A percentile compares a stretch with the other conserved stretches of the same genome.
These are phyloP conservation scores for Nephrocerus scutellatus DNA, from an alignment of 2,888 invertebrate species.

Conservation along the genomic window DNA sequence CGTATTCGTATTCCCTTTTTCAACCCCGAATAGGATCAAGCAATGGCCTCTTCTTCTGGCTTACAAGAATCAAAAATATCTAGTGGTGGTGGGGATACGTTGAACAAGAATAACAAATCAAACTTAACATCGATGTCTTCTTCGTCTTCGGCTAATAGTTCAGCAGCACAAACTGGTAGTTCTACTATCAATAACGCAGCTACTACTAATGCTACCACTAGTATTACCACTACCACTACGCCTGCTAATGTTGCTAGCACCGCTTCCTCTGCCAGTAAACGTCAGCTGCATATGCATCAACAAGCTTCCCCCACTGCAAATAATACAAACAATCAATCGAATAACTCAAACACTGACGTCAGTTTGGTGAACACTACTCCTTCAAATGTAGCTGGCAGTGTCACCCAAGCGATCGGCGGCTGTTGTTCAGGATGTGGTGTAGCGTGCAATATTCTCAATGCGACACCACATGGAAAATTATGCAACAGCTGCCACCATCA, in stretches of 20 bases:
- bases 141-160: constrained; percentile 20
- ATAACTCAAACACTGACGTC: constrained; percentile 20
- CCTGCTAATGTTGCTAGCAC: constrained; percentile 12
- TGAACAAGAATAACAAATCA: constrained; percentile 23
- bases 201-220: constrained; percentile 16
- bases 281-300: constrained; percentile 23
- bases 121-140: constrained; percentile 20
- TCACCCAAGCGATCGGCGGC: constrained; percentile 28
- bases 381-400: constrained; percentile 10
- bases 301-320: constrained; percentile 18
- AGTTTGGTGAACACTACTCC: constrained; percentile 17
- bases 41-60: constrained; percentile 28
- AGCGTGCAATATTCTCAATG: constrained; percentile 65
- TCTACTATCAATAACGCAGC: constrained; percentile 9
- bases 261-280: constrained; percentile 17
- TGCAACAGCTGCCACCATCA: constrained; percentile 80
- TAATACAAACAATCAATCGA: constrained; percentile 18
- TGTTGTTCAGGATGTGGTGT: constrained; percentile 59
- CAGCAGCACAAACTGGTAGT: constrained; percentile 21
- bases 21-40: constrained; percentile 26
- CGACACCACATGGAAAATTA: constrained; percentile 68
- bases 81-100: constrained; percentile 15
- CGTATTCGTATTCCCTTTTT: constrained; percentile 9
- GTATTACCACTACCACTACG: constrained; percentile 17
- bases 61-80: constrained; percentile 29